Base-by-base conservation (phyloP, 2,888 invertebrate genomes). In the Nasonovia ribisnigri region DNA sequence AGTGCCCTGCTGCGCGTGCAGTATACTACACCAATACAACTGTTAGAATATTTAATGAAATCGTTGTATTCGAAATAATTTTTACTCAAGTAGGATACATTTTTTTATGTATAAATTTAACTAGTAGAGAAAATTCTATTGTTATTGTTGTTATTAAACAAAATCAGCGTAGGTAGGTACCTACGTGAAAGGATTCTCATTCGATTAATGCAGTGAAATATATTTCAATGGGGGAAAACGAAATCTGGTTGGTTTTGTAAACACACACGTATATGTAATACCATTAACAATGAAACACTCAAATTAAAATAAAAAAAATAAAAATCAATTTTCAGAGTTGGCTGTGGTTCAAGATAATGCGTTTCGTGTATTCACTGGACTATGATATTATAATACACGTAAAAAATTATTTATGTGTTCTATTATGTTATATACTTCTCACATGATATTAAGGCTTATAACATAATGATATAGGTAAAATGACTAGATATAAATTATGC, bases 331-430 rank as follows among this genome's bases (percentile, higher is more conserved):
- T 77, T 48, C n/a, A 46, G 46, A 90, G 77, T 90, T 90, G 67
- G 90, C 90, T 43, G 13, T n/a, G n/a, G 90, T 67, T 90, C 77
- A 90, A 90, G 90, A 90, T 90, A 90, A 90, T 90, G 48, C 48
- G 36, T 90, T 48, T 67, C 36, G 10, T 60, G n/a, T 26, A 36
- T 90, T 77, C 67, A 48, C 36, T 43, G 67, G n/a, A 90, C 67
- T 67, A 57, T 67, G n/a, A 46, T 46, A 51, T 24, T 88, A 54
- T 88, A 46, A 51, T 42, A 51, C 36, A 88, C 36, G 88, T 36
- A n/a, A n/a, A 90, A 46, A 46, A 20, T 24, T n/a, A 60, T 89
- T 43, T 60, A 36, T 90, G 84, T 20, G 24, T 42, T 84, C 42
- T 42, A 84, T 42, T 46, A 46, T 46, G 16, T 84, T 42, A 42